phyloP scores from a whole-genome alignment of 2,888 invertebrate species.

The Ormyrus nitidulus region DNA sequence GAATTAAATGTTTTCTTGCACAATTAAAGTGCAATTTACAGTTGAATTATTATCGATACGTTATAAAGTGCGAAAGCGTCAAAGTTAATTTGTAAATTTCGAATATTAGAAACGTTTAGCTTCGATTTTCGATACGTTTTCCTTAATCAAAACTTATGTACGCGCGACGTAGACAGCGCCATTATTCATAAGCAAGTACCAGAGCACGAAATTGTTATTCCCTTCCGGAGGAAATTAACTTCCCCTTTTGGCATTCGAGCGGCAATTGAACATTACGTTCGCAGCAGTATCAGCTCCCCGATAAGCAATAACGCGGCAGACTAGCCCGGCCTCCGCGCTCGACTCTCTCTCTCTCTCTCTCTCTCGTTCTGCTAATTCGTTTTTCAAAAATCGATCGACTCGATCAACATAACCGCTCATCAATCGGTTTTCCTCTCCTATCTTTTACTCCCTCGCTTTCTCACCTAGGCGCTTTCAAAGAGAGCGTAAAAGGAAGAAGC shows the following conservation, averaged over 20 bases:
- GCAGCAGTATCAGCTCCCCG: not conserved
- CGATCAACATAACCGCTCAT: constrained; percentile 14
- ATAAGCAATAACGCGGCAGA: constrained; percentile 29
- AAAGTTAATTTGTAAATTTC: too few species aligned
- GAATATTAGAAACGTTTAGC: too few species aligned
- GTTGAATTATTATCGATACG: too few species aligned
- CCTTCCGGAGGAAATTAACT: constrained; percentile 43
- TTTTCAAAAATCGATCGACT: constrained; percentile 21
- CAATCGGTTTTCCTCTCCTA: constrained; percentile 4
- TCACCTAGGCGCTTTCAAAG: not conserved
- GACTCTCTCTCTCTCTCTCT: not conserved
- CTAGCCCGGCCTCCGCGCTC: too few species aligned
- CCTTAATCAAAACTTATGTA: constrained; percentile 24
- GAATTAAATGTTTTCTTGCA: too few species aligned
- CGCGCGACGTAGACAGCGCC: not conserved
- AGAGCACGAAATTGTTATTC: constrained; percentile 40
- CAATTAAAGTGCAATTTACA: too few species aligned
- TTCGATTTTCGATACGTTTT: not conserved
- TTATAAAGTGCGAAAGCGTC: too few species aligned
- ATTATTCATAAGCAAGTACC: constrained; percentile 39
- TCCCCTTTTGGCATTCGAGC: constrained; percentile 31
- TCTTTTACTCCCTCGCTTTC: not conserved
- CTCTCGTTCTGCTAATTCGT: constrained; percentile 3
- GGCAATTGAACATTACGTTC: constrained; percentile 5
- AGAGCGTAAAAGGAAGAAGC: not conserved